Percentiles rank a stretch among this genome's conserved stretches.
These are phyloP conservation scores for Zaprionus kolodkinae DNA, from an alignment of 1,140 invertebrate genomes.

Conservation along the genomic window DNA sequence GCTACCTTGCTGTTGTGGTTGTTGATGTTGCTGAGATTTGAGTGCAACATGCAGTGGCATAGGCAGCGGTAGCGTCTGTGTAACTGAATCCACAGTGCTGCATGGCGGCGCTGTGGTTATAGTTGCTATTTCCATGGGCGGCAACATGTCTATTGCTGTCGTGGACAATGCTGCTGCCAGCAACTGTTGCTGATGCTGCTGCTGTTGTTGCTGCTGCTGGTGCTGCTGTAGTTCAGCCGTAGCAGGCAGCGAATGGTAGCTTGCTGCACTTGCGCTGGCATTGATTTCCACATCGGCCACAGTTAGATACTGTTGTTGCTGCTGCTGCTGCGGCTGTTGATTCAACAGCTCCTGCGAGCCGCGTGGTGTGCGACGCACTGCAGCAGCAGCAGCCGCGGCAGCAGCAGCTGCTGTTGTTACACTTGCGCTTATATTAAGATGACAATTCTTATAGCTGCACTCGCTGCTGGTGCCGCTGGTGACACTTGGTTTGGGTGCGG, in stretches of 20 bases:
- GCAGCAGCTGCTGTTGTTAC: conserved; percentile 64
- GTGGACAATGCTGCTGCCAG: conserved; percentile 55
- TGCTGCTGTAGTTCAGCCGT: conserved; percentile 59
- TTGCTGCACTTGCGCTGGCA: conserved; percentile 64
- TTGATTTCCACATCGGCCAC: conserved; percentile 80
- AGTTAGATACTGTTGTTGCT: conserved; percentile 75
- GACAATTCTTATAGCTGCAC: conserved; percentile 83
- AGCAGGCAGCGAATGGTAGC: conserved; percentile 70
- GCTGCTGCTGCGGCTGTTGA: conserved; percentile 54
- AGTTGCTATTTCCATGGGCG: conserved; percentile 66
- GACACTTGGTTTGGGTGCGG: conserved; percentile 58
- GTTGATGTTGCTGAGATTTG: conserved; percentile 48
- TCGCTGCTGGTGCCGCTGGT: conserved; percentile 44
- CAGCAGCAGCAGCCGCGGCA: conserved; percentile 43
- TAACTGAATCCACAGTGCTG: conserved; percentile 64
- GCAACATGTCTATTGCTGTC: conserved; percentile 57
- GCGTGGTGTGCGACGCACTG: conserved; percentile 60
- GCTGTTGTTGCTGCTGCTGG: conserved; percentile 44
- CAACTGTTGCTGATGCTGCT: conserved; percentile 44
- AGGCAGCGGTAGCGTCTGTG: conserved; percentile 67
- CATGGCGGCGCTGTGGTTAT: conserved; percentile 49
- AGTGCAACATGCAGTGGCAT: conserved; percentile 52
- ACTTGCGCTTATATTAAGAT: conserved; percentile 72
- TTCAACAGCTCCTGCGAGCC: conserved; percentile 67
- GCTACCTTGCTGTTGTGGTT: conserved; percentile 50